Percentiles rank a stretch among this genome's conserved stretches.
phyloP scores from a whole-genome alignment of 2,113 vertebrate genomes.

The Caretta caretta region DNA sequence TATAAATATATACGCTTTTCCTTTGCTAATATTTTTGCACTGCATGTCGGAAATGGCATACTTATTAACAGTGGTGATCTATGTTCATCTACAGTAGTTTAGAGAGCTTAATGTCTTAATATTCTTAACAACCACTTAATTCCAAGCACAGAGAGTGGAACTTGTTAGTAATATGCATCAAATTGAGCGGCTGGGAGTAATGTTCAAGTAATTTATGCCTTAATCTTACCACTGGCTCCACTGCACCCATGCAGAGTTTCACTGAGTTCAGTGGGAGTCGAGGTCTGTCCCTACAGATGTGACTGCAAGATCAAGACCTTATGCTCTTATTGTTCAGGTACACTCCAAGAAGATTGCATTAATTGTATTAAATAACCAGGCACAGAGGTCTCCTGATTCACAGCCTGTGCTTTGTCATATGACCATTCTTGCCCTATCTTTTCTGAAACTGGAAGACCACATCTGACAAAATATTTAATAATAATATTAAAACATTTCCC shows the following conservation, averaged over 20 bases:
- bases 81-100: not conserved
- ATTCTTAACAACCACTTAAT: not conserved
- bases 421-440: constrained; percentile 41
- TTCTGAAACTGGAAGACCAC: constrained; percentile 48
- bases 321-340: constrained; percentile 8
- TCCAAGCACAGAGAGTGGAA: not conserved
- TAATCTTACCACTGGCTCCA: not conserved
- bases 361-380: not conserved
- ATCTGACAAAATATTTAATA: constrained; percentile 71
- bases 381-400: constrained; percentile 14
- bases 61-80: not conserved
- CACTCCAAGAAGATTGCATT: not conserved
- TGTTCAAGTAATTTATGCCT: not conserved
- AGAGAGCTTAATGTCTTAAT: not conserved
- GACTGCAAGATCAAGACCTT: not conserved
- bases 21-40: not conserved
- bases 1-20: not conserved
- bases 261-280: constrained; percentile 5
- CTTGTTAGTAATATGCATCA: not conserved
- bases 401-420: constrained; percentile 48
- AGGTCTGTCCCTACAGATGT: not conserved
- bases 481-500: constrained; percentile 70
- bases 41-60: not conserved
- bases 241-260: constrained; percentile 10
- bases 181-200: not conserved